A percentile compares a stretch with the other conserved stretches of the same genome.
Conservation (phyloP, 2,797 vertebrate genomes). For the Vespertilio murinus region DNA sequence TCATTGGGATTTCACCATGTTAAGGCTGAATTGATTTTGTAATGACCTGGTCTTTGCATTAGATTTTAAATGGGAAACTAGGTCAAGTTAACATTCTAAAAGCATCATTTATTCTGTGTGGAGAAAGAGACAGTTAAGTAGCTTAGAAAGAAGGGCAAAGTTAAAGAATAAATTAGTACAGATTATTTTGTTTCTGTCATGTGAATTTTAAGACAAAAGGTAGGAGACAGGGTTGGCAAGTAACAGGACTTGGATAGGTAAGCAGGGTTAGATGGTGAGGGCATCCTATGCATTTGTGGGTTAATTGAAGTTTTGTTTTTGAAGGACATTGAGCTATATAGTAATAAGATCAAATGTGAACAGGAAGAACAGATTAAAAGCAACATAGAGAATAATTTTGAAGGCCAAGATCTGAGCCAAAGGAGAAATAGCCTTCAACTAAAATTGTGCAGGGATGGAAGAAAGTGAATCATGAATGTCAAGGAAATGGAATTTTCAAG, state of each 20-base stretch:
- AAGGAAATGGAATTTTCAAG: not conserved
- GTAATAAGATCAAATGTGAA: no score
- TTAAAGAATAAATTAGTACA: not conserved
- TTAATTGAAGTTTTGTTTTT: not conserved
- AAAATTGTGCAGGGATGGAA: no score
- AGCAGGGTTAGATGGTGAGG: not conserved
- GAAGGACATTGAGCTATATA: not conserved
- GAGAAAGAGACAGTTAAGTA: not conserved
- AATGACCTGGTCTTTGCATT: not conserved
- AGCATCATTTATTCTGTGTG: not conserved
- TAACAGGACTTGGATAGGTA: fast-evolving
- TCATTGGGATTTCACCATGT: not conserved
- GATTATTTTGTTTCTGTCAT: not conserved
- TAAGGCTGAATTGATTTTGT: not conserved
- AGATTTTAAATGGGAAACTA: not conserved
- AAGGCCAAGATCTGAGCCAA: not conserved
- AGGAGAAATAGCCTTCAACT: not conserved
- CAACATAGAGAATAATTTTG: not conserved
- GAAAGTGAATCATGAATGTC: not conserved
- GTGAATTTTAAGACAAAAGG: not conserved
- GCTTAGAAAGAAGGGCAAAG: not conserved
- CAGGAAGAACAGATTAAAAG: not conserved
- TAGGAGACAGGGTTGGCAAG: fast-evolving
- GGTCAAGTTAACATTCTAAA: not conserved
- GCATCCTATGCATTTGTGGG: fast-evolving